These are phyloP conservation scores for Tanaodytes sp. DNA, from an alignment of 2,888 invertebrate species.

Conservation along the genomic window DNA sequence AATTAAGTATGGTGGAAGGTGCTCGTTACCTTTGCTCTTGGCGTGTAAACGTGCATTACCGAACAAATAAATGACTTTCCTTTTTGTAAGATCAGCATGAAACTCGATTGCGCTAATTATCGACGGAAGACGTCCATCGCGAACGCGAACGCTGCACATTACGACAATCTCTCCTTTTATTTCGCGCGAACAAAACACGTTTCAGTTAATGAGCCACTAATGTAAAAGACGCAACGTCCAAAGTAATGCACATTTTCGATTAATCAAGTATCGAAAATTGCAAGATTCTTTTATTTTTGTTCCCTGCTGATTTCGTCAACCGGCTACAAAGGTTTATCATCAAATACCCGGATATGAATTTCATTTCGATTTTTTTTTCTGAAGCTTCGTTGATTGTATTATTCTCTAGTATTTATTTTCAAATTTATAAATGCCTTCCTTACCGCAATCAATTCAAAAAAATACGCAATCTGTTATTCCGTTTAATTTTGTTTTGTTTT, in stretches of 20 bases:
- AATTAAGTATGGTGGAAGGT: conserved; percentile 41
- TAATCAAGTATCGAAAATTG: conserved; percentile 16
- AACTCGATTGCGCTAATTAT: conserved; percentile 55
- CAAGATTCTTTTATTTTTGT: too few species aligned
- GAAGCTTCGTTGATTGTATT: too few species aligned
- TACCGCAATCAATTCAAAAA: too few species aligned
- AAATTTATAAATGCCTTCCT: too few species aligned
- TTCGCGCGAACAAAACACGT: conserved; percentile 15
- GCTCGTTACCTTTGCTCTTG: conserved; percentile 47
- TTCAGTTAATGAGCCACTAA: conserved; percentile 25
- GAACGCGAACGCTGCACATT: conserved; percentile 39
- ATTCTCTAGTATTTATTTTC: too few species aligned
- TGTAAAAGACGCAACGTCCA: conserved; percentile 8
- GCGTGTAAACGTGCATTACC: conserved; percentile 51
- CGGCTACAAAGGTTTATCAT: too few species aligned
- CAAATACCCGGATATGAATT: too few species aligned
- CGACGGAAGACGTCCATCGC: conserved; percentile 51
- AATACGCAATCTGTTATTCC: too few species aligned
- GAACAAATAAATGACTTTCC: conserved; percentile 52
- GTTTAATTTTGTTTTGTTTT: too few species aligned
- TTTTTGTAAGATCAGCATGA: conserved; percentile 51
- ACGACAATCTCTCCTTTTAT: conserved; percentile 35
- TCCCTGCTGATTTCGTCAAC: too few species aligned
- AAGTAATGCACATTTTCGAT: conserved; percentile 9
- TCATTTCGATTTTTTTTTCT: too few species aligned